Evolutionary conservation across 2,113 vertebrate species (phyloP).

Genomic region (Tamias sibiricus): DNA sequence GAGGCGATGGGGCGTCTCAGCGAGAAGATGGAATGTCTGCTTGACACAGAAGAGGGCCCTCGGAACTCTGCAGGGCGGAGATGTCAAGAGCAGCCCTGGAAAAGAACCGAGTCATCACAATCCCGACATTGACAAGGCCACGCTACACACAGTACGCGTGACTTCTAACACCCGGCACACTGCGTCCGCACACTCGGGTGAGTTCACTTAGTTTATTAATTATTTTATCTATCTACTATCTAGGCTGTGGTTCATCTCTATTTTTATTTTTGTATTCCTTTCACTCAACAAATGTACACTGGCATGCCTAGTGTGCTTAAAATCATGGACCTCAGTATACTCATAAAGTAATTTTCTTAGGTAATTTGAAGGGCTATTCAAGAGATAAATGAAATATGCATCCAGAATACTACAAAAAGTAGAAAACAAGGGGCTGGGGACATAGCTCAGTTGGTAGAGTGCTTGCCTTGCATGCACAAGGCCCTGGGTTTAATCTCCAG

Average conservation of each 20-base stretch:
- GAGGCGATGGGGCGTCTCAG: neutral
- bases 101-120: constrained; percentile 33
- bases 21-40: constrained; percentile 65
- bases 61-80: constrained; percentile 37
- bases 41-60: constrained; percentile 67
- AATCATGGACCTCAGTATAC: neutral
- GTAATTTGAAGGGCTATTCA: neutral
- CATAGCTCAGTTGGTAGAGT: no score
- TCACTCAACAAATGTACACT: neutral
- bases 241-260: neutral
- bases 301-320: neutral
- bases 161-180: neutral
- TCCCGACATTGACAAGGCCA: constrained; percentile 65
- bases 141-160: neutral
- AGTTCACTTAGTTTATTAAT: constrained; percentile 1
- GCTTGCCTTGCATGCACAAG: no score
- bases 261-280: neutral
- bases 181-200: neutral
- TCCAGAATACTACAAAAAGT: neutral
- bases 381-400: neutral
- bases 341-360: neutral
- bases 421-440: neutral
- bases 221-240: neutral
- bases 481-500: no score
- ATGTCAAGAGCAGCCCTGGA: constrained; percentile 6